These are phyloP conservation scores for Orthonevra nobilis DNA, from an alignment of 2,888 invertebrate genomes.

Conservation along the genomic window DNA sequence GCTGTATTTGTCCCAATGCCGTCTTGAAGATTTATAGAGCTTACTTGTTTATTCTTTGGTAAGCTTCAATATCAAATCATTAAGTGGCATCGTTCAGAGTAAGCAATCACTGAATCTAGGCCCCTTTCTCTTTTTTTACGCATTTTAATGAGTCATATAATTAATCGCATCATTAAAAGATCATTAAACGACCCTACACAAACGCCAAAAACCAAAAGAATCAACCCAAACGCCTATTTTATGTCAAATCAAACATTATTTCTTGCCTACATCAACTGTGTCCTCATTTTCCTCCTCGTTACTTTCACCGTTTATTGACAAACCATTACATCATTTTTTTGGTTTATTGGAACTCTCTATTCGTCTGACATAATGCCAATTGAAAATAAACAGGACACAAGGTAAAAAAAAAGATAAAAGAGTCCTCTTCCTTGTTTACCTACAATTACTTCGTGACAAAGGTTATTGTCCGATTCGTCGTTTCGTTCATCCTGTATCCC, in stretches of 20 bases:
- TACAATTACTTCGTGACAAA: slow-evolving; percentile 44
- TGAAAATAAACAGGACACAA: slow-evolving; percentile 44
- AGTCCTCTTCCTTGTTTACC: slow-evolving; percentile 30
- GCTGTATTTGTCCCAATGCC: no score
- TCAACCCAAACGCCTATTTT: slow-evolving; percentile 52
- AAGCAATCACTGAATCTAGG: no score
- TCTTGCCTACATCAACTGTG: slow-evolving; percentile 20
- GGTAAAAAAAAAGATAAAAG: neutral
- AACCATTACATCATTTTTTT: slow-evolving; percentile 55
- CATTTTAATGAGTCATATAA: no score
- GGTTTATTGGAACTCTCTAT: slow-evolving; percentile 63
- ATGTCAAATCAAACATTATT: slow-evolving; percentile 45
- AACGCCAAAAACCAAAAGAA: neutral
- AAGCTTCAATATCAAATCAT: no score
- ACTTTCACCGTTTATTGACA: slow-evolving; percentile 35
- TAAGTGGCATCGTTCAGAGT: neutral
- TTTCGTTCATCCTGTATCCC: slow-evolving; percentile 42
- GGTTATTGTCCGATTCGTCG: slow-evolving; percentile 59
- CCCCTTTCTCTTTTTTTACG: no score
- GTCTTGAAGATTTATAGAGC: no score
- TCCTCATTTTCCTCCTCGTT: slow-evolving; percentile 14
- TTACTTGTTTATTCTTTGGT: no score
- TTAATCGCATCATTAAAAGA: slow-evolving; percentile 38
- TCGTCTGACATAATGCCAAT: slow-evolving; percentile 59
- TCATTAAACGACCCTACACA: slow-evolving; percentile 13